Evolutionary conservation across 1,140 invertebrate species (phyloP), one percentile per base, ranked within the genome.

Genomic region (Agrypnia vestita): DNA sequence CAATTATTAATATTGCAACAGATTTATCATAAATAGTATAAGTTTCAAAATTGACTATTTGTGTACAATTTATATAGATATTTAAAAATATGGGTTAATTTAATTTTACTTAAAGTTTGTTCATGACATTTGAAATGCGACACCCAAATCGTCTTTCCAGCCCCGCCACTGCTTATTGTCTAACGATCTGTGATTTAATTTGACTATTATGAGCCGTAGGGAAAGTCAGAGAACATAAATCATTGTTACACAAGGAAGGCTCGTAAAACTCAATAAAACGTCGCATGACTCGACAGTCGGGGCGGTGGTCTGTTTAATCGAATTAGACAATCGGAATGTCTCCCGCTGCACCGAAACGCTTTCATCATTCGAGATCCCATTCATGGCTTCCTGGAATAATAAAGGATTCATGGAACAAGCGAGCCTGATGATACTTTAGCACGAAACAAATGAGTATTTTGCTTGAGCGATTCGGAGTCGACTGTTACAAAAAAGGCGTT

Each of bases 251-350:
- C 67, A 80, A 35, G 25, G 49, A 55, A 69, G 74, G 79, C 79
- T 80, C 75, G 79, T 80, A 80, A 80, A 80, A 69, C 21, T n/a
- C 59, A 79, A 80, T 80, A 80, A 80, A 80, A 62, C 35, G 79
- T 72, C 79, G 62, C 74, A 72, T 71, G 25, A 72, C 51, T 76
- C 15, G 53, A 15, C 71, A 12, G 61, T 8, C 19, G 0, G 55
- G 69, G 43, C 67, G 77, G 67, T 79, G 67, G 64, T 79, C 77
- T 74, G 71, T 11, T 51, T 79, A 79, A 79, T 79, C 71, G 59
- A 79, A 79, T 79, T 79, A 79, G 47, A 74, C 35, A 73, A 79
- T 79, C 55, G 64, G 49, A 71, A 78, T 71, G 76, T 56, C 53
- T 64, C 21, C 46, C 62, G 46, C 15, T 46, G 69, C 67, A 55